phyloP scores from a whole-genome alignment of 2,888 invertebrate species.

The Aphodius granarius region DNA sequence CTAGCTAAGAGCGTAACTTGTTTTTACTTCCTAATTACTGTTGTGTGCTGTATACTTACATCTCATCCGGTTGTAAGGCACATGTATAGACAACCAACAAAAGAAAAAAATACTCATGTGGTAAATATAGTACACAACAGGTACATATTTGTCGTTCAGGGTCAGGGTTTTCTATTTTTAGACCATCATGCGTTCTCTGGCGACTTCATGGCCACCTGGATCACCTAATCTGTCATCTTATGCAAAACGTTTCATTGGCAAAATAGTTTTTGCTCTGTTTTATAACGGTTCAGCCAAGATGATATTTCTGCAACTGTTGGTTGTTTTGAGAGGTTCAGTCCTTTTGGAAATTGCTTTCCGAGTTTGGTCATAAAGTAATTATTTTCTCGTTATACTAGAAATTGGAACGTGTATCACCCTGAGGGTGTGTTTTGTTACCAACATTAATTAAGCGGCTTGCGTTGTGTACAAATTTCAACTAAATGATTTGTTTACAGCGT shows the following conservation, averaged over 20 bases:
- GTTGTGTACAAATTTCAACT: no score
- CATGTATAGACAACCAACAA: neutral
- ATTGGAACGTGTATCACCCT: neutral
- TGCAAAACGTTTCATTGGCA: conserved; percentile 5
- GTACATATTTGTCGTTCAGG: conserved; percentile 30
- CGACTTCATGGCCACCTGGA: conserved; percentile 11
- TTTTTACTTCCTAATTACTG: neutral
- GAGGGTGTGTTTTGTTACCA: neutral
- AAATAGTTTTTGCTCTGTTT: neutral
- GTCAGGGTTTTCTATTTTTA: conserved; percentile 35
- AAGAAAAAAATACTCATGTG: neutral
- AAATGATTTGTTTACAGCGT: no score
- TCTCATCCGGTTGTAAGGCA: neutral
- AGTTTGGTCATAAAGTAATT: neutral
- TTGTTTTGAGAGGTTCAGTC: neutral
- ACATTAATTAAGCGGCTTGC: neutral
- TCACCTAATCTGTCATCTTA: conserved; percentile 13
- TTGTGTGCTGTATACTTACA: neutral
- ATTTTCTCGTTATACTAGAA: neutral
- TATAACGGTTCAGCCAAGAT: neutral
- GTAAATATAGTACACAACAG: conserved; percentile 11
- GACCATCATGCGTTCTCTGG: conserved; percentile 5
- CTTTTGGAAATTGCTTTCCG: neutral
- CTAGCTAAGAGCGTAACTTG: no score
- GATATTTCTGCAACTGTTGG: neutral